Evolutionary conservation across 2,113 vertebrate genomes (phyloP).

Genomic region (Sprattus sprattus): DNA sequence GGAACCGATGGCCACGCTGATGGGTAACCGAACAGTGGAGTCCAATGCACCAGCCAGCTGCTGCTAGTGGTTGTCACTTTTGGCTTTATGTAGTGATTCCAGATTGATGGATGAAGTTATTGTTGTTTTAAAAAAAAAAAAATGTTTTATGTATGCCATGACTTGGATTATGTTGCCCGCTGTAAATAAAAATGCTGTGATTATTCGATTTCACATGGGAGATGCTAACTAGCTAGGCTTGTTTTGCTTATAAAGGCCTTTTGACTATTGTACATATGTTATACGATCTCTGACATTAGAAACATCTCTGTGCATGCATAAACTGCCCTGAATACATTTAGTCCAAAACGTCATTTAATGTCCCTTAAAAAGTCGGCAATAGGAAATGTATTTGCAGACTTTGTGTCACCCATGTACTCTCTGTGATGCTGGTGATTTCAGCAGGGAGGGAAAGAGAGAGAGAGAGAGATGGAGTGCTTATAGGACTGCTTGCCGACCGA

Average conservation of each 20-base stretch:
- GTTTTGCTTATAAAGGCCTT: too few relatives aligned
- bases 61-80: background rate
- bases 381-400: background rate
- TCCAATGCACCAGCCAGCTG: background rate
- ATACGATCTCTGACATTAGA: background rate
- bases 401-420: background rate
- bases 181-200: background rate
- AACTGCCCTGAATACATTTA: background rate
- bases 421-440: background rate
- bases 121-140: background rate
- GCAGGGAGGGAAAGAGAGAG: background rate
- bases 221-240: too few relatives aligned
- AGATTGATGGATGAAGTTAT: background rate
- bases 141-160: background rate
- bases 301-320: background rate
- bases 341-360: background rate
- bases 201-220: too few relatives aligned
- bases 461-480: background rate
- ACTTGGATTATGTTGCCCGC: background rate
- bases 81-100: background rate
- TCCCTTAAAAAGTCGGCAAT: background rate
- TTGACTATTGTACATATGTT: background rate
- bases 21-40: background rate
- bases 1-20: background rate
- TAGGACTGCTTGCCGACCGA: conserved; percentile 22